Percentiles rank a stretch among this genome's conserved stretches.
phyloP scores from a whole-genome alignment of 2,888 invertebrate genomes.

The Antheraea yamamai region DNA sequence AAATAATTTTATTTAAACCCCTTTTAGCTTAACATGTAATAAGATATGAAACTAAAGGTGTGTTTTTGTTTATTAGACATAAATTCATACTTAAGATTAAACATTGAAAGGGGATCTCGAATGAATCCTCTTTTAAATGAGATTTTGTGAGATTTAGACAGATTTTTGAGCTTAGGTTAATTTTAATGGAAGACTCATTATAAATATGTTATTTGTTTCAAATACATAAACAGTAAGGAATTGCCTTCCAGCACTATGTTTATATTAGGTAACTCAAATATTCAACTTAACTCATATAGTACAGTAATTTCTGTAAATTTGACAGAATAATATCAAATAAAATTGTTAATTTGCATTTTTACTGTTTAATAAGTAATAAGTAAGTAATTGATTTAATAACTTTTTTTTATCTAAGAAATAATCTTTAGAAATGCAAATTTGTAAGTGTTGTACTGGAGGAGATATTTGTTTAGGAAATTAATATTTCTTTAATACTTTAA shows the following conservation, averaged over 20 bases:
- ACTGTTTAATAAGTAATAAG: too few species aligned
- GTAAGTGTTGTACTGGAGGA: not conserved
- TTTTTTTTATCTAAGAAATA: too few species aligned
- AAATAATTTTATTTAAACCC: too few species aligned
- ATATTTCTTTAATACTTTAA: constrained; percentile 9
- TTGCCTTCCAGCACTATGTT: not conserved
- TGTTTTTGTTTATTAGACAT: too few species aligned
- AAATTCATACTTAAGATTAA: too few species aligned
- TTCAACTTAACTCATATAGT: not conserved
- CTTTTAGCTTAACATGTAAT: too few species aligned
- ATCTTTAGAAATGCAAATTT: not conserved
- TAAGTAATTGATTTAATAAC: not conserved
- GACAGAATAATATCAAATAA: not conserved
- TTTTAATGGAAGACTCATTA: not conserved
- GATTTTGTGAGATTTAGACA: too few species aligned
- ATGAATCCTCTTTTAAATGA: too few species aligned
- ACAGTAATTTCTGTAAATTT: too few species aligned
- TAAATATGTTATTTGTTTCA: not conserved
- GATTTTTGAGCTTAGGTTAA: too few species aligned
- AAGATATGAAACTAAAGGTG: too few species aligned
- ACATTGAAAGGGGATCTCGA: too few species aligned
- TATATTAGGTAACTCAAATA: not conserved
- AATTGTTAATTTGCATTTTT: not conserved
- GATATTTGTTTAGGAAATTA: not conserved
- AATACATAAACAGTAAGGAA: not conserved